Evolutionary conservation across 2,888 invertebrate species (phyloP).

Genomic region (Actias luna): DNA sequence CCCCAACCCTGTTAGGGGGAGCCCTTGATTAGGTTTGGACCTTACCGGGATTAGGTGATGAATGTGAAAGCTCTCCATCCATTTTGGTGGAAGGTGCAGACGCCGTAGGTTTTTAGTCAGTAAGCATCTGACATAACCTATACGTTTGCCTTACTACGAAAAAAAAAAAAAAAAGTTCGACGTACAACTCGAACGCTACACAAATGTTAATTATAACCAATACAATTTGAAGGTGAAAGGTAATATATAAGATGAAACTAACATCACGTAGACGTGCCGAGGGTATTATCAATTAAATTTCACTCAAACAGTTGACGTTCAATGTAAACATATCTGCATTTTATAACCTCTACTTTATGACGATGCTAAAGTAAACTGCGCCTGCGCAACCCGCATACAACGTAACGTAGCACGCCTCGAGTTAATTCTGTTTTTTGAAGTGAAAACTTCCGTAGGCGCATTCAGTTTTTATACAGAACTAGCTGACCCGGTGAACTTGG

Average conservation of each 20-base stretch:
- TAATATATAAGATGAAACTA: background rate
- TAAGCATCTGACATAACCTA: no score
- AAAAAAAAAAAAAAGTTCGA: no score
- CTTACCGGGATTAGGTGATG: no score
- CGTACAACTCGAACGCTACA: background rate
- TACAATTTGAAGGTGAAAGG: background rate
- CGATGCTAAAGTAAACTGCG: constrained; percentile 19
- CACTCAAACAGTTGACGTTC: constrained; percentile 15
- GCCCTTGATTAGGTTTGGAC: no score
- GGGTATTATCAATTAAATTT: constrained; percentile 16
- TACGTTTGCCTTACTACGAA: no score
- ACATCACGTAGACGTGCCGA: background rate
- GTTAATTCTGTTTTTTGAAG: background rate
- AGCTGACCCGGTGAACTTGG: no score
- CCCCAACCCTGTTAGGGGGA: no score
- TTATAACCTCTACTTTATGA: constrained; percentile 23
- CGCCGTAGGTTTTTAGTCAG: no score
- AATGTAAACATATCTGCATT: constrained; percentile 21
- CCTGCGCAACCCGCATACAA: constrained; percentile 17
- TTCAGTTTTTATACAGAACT: no score
- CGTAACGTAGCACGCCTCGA: constrained; percentile 12
- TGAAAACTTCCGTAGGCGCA: no score
- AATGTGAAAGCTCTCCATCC: no score
- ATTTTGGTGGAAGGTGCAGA: no score
- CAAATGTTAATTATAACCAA: background rate